Evolutionary conservation across 2,888 invertebrate genomes (phyloP).

Genomic region (Ormyrus pomaceus): DNA sequence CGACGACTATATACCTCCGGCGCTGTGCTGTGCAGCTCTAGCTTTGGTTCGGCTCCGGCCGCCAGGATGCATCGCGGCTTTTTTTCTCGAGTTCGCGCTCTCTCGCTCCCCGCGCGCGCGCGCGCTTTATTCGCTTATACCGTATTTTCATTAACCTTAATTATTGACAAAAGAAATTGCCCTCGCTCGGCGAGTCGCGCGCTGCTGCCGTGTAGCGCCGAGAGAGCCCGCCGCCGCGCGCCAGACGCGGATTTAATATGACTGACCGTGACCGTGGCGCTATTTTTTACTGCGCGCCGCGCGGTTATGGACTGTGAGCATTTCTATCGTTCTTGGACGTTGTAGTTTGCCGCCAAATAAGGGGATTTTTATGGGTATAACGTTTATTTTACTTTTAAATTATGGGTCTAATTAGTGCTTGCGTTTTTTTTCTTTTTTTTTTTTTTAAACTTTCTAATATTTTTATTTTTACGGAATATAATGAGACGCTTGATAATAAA

Average conservation of each 20-base stretch:
- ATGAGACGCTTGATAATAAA: no score
- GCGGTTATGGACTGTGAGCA: neutral
- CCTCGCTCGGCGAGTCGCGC: neutral
- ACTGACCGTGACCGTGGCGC: slow-evolving; percentile 15
- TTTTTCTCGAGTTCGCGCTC: neutral
- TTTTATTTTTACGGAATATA: no score
- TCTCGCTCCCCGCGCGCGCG: slow-evolving; percentile 2
- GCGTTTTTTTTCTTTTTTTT: no score
- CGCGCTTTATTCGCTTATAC: neutral
- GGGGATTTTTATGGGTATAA: no score
- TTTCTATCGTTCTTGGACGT: neutral
- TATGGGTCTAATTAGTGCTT: no score
- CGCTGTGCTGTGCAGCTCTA: neutral
- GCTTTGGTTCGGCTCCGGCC: neutral
- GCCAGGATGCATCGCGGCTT: slow-evolving; percentile 3
- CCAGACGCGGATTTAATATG: slow-evolving; percentile 1
- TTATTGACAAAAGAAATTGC: slow-evolving; percentile 38
- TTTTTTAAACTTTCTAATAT: no score
- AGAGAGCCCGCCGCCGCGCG: neutral
- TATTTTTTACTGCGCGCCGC: no score
- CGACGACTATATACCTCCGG: neutral
- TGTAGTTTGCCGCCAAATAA: no score
- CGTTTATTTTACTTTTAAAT: no score
- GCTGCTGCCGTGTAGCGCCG: no score
- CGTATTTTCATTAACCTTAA: slow-evolving; percentile 50